Evolutionary conservation across 2,888 invertebrate species (phyloP).

Genomic region (Abrostola triplasia): DNA sequence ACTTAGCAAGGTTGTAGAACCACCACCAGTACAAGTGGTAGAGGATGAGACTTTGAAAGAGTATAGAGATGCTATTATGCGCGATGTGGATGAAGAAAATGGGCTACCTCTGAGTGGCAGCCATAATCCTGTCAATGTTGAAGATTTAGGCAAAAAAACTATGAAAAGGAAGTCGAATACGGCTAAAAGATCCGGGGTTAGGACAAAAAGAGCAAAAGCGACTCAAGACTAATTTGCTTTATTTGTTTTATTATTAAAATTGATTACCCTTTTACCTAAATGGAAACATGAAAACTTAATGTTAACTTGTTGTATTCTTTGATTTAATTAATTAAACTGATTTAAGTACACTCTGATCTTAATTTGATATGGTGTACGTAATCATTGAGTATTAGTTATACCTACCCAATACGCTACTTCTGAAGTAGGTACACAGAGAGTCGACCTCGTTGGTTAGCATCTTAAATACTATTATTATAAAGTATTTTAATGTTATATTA

Average conservation of each 20-base stretch:
- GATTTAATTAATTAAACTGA: too few relatives aligned
- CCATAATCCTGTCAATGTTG: conserved; percentile 64
- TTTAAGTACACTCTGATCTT: too few relatives aligned
- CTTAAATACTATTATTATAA: too few relatives aligned
- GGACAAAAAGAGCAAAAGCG: conserved; percentile 57
- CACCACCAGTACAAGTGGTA: conserved; percentile 25
- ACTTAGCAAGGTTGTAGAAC: conserved; percentile 60
- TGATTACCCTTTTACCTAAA: neutral
- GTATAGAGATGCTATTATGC: conserved; percentile 67
- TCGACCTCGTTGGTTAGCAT: too few relatives aligned
- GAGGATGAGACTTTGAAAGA: conserved; percentile 67
- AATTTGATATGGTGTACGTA: too few relatives aligned
- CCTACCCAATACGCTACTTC: too few relatives aligned
- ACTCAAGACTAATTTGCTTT: conserved; percentile 26
- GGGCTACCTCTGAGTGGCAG: conserved; percentile 63
- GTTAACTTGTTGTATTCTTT: too few relatives aligned
- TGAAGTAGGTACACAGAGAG: too few relatives aligned
- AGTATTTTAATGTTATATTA: too few relatives aligned
- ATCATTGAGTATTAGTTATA: too few relatives aligned
- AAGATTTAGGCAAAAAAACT: conserved; percentile 54
- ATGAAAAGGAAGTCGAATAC: conserved; percentile 62
- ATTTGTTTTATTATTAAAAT: neutral
- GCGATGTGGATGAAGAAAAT: conserved; percentile 54
- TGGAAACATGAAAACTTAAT: too few relatives aligned
- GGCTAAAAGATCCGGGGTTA: conserved; percentile 56